Evolutionary conservation across 1,140 invertebrate genomes (phyloP).

Genomic region (Pachypsylla venusta): DNA sequence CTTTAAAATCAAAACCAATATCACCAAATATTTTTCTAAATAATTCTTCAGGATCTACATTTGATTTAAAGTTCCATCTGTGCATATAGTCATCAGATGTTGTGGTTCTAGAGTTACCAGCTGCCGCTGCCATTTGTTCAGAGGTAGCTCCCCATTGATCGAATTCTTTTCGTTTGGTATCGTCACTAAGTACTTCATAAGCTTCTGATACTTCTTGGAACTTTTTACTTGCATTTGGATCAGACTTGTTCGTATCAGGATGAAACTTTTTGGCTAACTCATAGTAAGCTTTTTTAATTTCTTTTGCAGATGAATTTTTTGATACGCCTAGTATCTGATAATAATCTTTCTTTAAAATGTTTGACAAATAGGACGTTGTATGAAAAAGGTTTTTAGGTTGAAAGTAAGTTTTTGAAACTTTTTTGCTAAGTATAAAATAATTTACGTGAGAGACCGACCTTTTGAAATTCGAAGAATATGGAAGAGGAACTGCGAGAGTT

Average conservation of each 20-base stretch:
- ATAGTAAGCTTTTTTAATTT: constrained; percentile 97
- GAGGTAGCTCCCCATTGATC: constrained; percentile 82
- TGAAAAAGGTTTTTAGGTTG: background rate
- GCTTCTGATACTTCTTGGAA: constrained; percentile 97
- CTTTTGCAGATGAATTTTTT: constrained; percentile 68
- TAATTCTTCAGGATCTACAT: constrained; percentile 85
- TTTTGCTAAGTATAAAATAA: too few relatives aligned
- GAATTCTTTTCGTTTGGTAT: constrained; percentile 79
- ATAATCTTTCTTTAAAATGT: constrained; percentile 43
- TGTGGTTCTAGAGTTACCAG: constrained; percentile 20
- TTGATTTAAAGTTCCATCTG: constrained; percentile 72
- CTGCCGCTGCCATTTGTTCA: constrained; percentile 58
- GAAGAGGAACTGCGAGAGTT: too few relatives aligned
- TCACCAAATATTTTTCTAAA: constrained; percentile 80
- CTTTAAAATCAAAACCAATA: constrained; percentile 42
- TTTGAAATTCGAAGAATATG: too few relatives aligned
- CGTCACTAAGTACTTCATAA: constrained; percentile 89
- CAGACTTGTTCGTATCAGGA: constrained; percentile 91
- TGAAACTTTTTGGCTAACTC: constrained; percentile 95
- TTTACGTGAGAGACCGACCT: too few relatives aligned
- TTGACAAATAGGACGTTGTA: background rate
- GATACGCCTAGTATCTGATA: constrained; percentile 84
- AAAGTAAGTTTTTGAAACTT: too few relatives aligned
- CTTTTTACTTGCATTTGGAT: constrained; percentile 73
- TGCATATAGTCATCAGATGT: background rate